phyloP scores from a whole-genome alignment of 2,797 vertebrate genomes.

The Chiloscyllium punctatum region DNA sequence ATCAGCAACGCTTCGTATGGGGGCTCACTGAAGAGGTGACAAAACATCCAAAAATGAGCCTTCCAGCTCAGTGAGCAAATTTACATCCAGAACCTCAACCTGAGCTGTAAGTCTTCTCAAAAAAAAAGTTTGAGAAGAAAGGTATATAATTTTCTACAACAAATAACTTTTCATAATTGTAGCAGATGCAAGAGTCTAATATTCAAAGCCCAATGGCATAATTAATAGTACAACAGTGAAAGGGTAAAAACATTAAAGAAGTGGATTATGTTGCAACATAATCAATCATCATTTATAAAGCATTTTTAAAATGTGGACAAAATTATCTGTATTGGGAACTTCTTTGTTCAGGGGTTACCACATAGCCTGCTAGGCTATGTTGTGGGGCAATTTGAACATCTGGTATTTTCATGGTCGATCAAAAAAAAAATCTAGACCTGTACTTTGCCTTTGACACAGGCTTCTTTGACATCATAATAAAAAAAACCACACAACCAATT shows the following conservation, averaged over 20 bases:
- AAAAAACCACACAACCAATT: slow-evolving; percentile 9
- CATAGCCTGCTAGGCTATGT: neutral
- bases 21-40: no score
- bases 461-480: neutral
- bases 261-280: neutral
- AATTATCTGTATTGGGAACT: neutral
- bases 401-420: neutral
- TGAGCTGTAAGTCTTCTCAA: no score
- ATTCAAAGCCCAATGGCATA: neutral
- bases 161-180: neutral
- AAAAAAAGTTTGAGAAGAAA: no score
- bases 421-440: neutral
- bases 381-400: neutral
- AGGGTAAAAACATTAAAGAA: neutral
- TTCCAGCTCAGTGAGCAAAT: no score
- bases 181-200: neutral
- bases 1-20: no score
- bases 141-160: neutral
- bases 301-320: neutral
- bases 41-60: no score
- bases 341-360: neutral
- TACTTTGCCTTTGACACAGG: slow-evolving; percentile 11
- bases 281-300: neutral
- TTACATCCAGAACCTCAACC: no score
- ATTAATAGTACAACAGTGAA: neutral